Conservation (phyloP, 2,888 invertebrate species). For the Rhamphomyia laevipes region DNA sequence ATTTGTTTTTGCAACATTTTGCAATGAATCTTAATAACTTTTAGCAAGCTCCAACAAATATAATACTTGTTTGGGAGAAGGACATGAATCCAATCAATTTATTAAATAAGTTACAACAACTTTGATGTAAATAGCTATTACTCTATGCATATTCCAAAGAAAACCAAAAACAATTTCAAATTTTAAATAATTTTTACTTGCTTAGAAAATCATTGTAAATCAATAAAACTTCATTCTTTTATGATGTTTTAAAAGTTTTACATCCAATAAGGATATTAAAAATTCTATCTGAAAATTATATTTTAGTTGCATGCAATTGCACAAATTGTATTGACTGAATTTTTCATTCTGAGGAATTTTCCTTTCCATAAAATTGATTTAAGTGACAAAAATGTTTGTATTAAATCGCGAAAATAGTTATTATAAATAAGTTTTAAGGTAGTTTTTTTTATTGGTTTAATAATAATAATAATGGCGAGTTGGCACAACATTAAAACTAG, state of each 20-base stretch:
- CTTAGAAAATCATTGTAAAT: background rate
- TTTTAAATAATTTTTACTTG: background rate
- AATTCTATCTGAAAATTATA: background rate
- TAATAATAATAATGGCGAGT: background rate
- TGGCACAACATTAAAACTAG: background rate
- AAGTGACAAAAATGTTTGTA: too few relatives aligned
- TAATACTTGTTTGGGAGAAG: too few relatives aligned
- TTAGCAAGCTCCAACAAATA: too few relatives aligned
- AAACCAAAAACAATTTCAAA: background rate
- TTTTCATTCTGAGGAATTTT: too few relatives aligned
- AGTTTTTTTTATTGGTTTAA: background rate
- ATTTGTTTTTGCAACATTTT: too few relatives aligned
- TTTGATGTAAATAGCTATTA: too few relatives aligned
- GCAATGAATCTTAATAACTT: too few relatives aligned
- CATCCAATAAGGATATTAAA: background rate
- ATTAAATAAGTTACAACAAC: too few relatives aligned
- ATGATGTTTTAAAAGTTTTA: background rate
- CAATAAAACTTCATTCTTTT: background rate
- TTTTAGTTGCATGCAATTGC: background rate
- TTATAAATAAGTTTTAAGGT: background rate
- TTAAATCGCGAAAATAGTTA: background rate
- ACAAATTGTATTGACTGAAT: background rate
- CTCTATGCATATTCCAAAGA: too few relatives aligned
- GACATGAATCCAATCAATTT: too few relatives aligned
- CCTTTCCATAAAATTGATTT: too few relatives aligned